phyloP scores from a whole-genome alignment of 2,888 invertebrate genomes.

The Cheilosia soror region DNA sequence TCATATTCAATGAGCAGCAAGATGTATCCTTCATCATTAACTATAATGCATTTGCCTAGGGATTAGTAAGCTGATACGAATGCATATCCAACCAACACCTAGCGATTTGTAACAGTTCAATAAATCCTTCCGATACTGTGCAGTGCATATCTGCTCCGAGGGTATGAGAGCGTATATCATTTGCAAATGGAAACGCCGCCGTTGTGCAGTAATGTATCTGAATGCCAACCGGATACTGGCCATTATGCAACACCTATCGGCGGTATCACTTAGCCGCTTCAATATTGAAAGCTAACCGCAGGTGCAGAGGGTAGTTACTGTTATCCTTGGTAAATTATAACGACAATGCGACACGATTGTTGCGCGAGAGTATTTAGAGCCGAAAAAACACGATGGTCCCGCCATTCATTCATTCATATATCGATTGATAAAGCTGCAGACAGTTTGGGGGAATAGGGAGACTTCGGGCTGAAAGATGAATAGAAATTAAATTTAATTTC shows the following conservation, averaged over 20 bases:
- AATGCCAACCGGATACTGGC: slow-evolving; percentile 1
- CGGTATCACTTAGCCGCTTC: background rate
- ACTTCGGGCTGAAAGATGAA: background rate
- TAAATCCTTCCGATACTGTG: slow-evolving; percentile 10
- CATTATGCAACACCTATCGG: background rate
- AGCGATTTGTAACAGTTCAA: slow-evolving; percentile 30
- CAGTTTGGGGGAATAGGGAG: background rate
- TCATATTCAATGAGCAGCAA: background rate
- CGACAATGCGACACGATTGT: background rate
- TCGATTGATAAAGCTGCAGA: background rate
- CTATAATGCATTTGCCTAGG: slow-evolving; percentile 8
- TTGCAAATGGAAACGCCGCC: slow-evolving; percentile 21
- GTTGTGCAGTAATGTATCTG: slow-evolving; percentile 32
- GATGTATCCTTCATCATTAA: slow-evolving; percentile 1
- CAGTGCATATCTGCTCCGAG: background rate
- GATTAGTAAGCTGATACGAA: slow-evolving; percentile 12
- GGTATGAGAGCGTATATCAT: slow-evolving; percentile 12
- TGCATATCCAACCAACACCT: too few relatives aligned
- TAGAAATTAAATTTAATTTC: slow-evolving; percentile 43
- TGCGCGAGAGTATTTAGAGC: background rate
- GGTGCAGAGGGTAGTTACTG: slow-evolving; percentile 14
- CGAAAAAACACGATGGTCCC: background rate
- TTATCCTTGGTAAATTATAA: background rate
- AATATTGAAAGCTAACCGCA: slow-evolving; percentile 18
- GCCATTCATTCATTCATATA: background rate